Percentiles rank a stretch among this genome's conserved stretches.
phyloP scores from a whole-genome alignment of 2,113 vertebrate species.

The Vulpes vulpes region DNA sequence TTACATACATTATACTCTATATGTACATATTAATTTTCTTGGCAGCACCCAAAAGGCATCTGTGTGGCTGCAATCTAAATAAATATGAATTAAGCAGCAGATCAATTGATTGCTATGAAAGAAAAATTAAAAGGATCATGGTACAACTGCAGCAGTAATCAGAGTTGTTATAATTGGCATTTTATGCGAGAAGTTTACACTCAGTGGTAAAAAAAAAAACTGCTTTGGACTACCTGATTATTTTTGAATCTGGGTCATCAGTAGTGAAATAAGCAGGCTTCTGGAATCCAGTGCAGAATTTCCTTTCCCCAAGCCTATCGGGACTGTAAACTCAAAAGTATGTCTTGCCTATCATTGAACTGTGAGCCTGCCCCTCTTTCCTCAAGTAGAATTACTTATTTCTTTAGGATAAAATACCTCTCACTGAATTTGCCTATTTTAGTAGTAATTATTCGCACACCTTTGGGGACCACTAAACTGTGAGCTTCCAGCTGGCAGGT shows the following conservation, averaged over 20 bases:
- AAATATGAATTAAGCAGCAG: constrained; percentile 87
- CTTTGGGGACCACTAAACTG: neutral
- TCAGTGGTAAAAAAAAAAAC: constrained; percentile 73
- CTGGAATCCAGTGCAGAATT: constrained; percentile 5
- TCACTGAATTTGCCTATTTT: constrained; percentile 18
- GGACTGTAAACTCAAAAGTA: neutral
- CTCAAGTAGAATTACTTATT: neutral
- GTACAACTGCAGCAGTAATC: constrained; percentile 79
- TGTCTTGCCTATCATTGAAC: neutral
- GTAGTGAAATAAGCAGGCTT: constrained; percentile 65
- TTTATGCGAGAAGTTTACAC: constrained; percentile 78
- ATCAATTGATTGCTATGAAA: constrained; percentile 84
- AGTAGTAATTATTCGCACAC: neutral
- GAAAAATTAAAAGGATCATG: constrained; percentile 85
- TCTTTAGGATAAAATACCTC: neutral
- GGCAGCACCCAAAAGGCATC: constrained; percentile 86
- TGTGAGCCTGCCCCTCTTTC: neutral
- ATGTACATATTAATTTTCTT: constrained; percentile 87
- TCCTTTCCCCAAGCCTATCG: constrained; percentile 18
- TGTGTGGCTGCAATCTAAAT: constrained; percentile 84
- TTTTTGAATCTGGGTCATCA: constrained; percentile 81
- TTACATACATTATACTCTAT: constrained; percentile 76
- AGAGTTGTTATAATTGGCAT: constrained; percentile 84
- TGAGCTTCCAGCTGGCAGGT: neutral
- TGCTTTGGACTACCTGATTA: constrained; percentile 82